A percentile compares a stretch with the other conserved stretches of the same genome.
phyloP scores from a whole-genome alignment of 2,888 invertebrate species.

The Pollenia labialis region DNA sequence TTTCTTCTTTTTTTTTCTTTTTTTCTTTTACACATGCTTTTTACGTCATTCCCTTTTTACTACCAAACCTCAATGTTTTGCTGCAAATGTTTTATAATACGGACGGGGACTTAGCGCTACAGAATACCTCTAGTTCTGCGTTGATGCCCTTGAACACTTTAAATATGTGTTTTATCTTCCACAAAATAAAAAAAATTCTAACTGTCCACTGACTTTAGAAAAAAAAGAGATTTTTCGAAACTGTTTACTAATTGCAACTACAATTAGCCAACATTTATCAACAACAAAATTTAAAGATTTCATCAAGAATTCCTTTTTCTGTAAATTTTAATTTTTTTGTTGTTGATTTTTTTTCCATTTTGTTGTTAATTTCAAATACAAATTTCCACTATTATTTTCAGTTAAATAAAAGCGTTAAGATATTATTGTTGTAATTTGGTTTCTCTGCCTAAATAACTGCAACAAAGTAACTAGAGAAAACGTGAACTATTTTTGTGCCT shows the following conservation, averaged over 20 bases:
- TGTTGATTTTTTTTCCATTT: constrained; percentile 24
- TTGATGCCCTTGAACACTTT: no score
- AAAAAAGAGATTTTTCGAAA: no score
- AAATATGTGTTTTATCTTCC: no score
- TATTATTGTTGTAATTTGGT: constrained; percentile 1
- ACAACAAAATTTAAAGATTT: neutral
- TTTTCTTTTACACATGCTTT: no score
- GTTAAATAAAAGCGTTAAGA: constrained; percentile 50
- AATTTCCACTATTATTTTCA: constrained; percentile 33
- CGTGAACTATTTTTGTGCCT: constrained; percentile 67
- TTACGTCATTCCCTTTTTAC: no score
- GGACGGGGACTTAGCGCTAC: no score
- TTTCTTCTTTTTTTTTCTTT: no score
- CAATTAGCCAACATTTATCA: neutral
- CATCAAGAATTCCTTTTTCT: constrained; percentile 37
- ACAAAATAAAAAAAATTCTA: no score
- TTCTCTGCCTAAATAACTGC: constrained; percentile 9
- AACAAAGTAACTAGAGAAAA: constrained; percentile 51
- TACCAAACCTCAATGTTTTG: no score
- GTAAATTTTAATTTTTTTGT: constrained; percentile 44
- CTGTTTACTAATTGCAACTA: neutral
- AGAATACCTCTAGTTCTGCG: no score
- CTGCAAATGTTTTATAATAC: no score
- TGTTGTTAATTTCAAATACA: constrained; percentile 11
- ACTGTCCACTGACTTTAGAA: no score